These are phyloP conservation scores for Dicrostonyx torquatus DNA, from an alignment of 2,797 vertebrate species.

Conservation along the genomic window DNA sequence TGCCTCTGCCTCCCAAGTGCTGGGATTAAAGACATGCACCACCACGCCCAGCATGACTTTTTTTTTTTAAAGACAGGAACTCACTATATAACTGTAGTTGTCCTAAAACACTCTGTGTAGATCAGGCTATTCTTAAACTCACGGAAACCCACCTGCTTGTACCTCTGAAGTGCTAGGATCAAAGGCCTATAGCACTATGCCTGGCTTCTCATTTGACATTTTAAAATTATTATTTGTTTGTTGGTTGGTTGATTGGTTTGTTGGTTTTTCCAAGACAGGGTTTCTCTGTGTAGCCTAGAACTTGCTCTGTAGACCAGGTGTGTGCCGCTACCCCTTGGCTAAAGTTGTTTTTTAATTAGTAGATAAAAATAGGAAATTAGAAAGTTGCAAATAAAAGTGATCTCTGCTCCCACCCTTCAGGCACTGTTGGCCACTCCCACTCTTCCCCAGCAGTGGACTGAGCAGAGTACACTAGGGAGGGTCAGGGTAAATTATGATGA, in stretches of 20 bases:
- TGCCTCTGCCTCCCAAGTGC: too few relatives aligned
- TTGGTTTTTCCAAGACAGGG: neutral
- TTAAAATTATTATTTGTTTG: neutral
- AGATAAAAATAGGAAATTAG: slow-evolving; percentile 33
- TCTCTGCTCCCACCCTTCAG: neutral
- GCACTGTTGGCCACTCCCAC: neutral
- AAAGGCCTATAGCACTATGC: neutral
- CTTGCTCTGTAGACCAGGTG: too few relatives aligned
- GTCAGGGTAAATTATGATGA: neutral
- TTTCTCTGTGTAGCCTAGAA: too few relatives aligned
- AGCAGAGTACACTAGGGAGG: neutral
- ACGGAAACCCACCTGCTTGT: neutral
- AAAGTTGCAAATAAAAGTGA: slow-evolving; percentile 6
- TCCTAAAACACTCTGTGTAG: neutral
- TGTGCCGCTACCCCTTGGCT: neutral
- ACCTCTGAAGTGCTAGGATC: neutral
- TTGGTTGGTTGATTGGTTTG: neutral
- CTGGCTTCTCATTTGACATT: neutral
- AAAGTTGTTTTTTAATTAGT: neutral
- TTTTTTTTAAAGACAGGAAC: neutral
- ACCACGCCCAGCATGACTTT: too few relatives aligned
- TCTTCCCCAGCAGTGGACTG: neutral
- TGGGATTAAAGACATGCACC: too few relatives aligned
- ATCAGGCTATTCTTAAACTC: neutral
- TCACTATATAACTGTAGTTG: neutral